Evolutionary conservation across 2,888 invertebrate species (phyloP).

Genomic region (Polylopha cassiicola): DNA sequence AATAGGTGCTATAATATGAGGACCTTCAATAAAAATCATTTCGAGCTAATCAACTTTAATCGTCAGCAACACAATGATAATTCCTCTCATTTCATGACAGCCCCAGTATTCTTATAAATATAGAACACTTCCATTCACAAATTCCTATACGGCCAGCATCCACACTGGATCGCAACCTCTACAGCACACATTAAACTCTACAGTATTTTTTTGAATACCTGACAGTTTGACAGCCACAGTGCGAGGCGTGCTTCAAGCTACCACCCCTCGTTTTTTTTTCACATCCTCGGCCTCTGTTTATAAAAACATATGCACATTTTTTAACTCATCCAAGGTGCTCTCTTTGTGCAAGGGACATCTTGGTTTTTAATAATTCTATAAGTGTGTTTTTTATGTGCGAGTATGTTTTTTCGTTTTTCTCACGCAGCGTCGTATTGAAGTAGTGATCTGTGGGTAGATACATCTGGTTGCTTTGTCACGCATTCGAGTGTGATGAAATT

Average conservation of each 20-base stretch:
- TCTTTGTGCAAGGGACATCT: slow-evolving; percentile 68
- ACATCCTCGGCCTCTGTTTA: slow-evolving; percentile 56
- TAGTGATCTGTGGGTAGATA: slow-evolving; percentile 75
- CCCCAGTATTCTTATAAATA: no score
- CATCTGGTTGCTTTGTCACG: slow-evolving; percentile 60
- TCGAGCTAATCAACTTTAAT: no score
- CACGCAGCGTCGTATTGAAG: slow-evolving; percentile 67
- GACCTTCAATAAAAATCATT: no score
- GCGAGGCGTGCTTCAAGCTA: slow-evolving; percentile 26
- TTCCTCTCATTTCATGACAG: no score
- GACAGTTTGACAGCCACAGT: slow-evolving; percentile 42
- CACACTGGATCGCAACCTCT: no score
- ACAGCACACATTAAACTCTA: no score
- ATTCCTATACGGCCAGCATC: no score
- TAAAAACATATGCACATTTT: slow-evolving; percentile 77
- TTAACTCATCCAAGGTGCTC: slow-evolving; percentile 70
- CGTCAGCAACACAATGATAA: no score
- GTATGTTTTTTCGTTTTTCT: slow-evolving; percentile 72
- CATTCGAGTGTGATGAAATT: slow-evolving; percentile 55
- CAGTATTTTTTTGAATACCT: no score
- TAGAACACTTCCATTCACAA: no score
- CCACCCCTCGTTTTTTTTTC: slow-evolving; percentile 55
- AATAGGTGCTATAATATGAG: no score
- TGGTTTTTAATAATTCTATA: slow-evolving; percentile 66
- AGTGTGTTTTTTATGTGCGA: slow-evolving; percentile 70